Evolutionary conservation across 1,140 invertebrate genomes (phyloP), one percentile per base, ranked within the genome.

Genomic region (Cylas formicarius): DNA sequence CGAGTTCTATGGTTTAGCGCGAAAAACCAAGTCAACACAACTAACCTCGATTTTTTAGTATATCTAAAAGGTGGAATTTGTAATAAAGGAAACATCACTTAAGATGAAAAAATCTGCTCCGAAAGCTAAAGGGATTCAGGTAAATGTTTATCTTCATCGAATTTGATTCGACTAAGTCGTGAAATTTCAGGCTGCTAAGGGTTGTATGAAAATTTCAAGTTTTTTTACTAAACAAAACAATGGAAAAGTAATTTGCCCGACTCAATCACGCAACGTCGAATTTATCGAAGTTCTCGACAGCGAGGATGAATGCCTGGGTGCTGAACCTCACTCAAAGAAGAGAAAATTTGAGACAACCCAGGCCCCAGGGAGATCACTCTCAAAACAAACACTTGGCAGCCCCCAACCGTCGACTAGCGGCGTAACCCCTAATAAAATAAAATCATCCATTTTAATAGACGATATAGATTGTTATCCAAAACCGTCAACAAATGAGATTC

Each of bases 181-280:
- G n/a, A n/a, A n/a, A n/a, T n/a, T n/a, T n/a, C n/a, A 44, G 28
- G 17, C 4, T n/a, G n/a, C 31, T 10, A 16, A 16, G 14, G 42
- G 42, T 5, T 44, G 42, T 13, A 36, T 26, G 23, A 44, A 44
- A 44, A 44, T 44, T 26, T 35, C 42, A 9, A 32, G 17, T 26
- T 44, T 44, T 36, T 44, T 44, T 27, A n/a, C n/a, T n/a, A n/a
- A n/a, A 27, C 22, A 27, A 42, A 31, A 33, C 6, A 38, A 24
- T 13, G 13, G 2, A 13, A 24, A 23, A 7, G n/a, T 40, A 14
- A 4, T 10, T 14, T 33, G 9, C 9, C 7, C 34, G 7, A 17
- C 34, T 19, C n/a, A 21, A 2, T 26, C 17, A 39, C 16, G 13
- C 7, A 9, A 26, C n/a, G n/a, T n/a, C 4, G 7, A 40, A 29